These are phyloP conservation scores for Hirudinaria manillensis DNA, from an alignment of 2,888 invertebrate genomes.

Conservation along the genomic window DNA sequence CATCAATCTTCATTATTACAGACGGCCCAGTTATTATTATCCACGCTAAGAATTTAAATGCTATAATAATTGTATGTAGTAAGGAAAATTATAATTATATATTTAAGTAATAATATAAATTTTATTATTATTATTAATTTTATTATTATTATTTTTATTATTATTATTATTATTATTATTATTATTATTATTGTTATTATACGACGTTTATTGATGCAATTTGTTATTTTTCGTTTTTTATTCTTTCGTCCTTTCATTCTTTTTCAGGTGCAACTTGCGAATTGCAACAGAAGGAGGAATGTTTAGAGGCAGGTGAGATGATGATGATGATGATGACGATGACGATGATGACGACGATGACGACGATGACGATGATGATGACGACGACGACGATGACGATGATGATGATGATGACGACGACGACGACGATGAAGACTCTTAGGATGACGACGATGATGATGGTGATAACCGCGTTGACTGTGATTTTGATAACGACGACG, in stretches of 20 bases:
- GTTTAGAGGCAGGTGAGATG: constrained; percentile 9
- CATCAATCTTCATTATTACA: too few relatives aligned
- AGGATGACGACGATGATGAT: constrained; percentile 1
- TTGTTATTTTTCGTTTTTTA: not conserved
- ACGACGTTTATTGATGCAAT: not conserved
- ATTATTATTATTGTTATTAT: not conserved
- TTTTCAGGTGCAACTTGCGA: constrained; percentile 22
- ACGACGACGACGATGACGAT: constrained; percentile 13
- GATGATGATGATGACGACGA: constrained; percentile 21
- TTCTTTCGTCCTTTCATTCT: not conserved
- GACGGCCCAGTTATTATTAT: not conserved
- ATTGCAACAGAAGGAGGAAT: constrained; percentile 13
- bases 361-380: constrained; percentile 20
- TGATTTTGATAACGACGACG: constrained; percentile 25
- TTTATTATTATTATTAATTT: not conserved
- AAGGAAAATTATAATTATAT: not conserved
- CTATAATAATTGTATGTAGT: not conserved
- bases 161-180: constrained; percentile 7
- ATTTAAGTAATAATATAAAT: not conserved
- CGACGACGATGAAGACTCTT: constrained; percentile 7
- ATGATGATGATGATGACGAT: constrained; percentile 20
- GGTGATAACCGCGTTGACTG: not conserved
- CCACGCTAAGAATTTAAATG: not conserved
- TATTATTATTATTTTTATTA: constrained; percentile 3
- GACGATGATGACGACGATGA: constrained; percentile 23